Conservation (phyloP, 2,797 vertebrate species). For the Sitta carolinensis region DNA sequence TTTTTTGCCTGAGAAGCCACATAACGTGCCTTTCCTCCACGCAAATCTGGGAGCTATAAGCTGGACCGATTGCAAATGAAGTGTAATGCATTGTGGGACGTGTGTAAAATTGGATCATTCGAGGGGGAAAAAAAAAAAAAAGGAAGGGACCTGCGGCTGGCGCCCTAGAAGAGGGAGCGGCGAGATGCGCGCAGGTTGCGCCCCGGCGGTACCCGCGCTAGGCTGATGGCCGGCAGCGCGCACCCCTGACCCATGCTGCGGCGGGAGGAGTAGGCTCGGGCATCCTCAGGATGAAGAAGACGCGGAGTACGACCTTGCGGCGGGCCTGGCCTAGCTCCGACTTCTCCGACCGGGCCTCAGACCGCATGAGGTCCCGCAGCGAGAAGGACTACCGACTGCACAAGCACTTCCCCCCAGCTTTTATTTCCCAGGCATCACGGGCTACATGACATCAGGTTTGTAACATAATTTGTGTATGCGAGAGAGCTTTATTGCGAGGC, state of each 20-base stretch:
- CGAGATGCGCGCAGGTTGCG: constrained; percentile 70
- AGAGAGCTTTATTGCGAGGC: neutral
- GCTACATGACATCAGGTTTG: constrained; percentile 90
- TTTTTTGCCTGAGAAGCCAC: constrained; percentile 77
- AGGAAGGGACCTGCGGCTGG: constrained; percentile 73
- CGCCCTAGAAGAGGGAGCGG: constrained; percentile 73
- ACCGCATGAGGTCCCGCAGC: constrained; percentile 91
- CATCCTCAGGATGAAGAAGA: constrained; percentile 95
- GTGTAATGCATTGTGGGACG: constrained; percentile 95
- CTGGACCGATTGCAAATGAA: constrained; percentile 90
- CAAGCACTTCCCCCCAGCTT: constrained; percentile 90
- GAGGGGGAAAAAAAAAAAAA: constrained; percentile 62
- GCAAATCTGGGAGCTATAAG: constrained; percentile 92
- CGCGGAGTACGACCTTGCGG: constrained; percentile 91
- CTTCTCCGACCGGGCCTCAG: constrained; percentile 89
- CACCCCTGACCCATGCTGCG: constrained; percentile 55
- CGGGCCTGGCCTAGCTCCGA: constrained; percentile 97
- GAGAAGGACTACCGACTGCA: constrained; percentile 97
- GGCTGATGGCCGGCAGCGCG: constrained; percentile 49
- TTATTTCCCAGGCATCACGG: constrained; percentile 85
- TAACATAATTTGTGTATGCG: constrained; percentile 32
- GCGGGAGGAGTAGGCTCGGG: constrained; percentile 81
- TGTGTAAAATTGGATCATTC: constrained; percentile 78
- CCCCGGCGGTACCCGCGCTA: constrained; percentile 71
- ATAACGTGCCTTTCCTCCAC: constrained; percentile 88